Evolutionary conservation across 2,888 invertebrate species (phyloP).

Genomic region (Tachina lurida): DNA sequence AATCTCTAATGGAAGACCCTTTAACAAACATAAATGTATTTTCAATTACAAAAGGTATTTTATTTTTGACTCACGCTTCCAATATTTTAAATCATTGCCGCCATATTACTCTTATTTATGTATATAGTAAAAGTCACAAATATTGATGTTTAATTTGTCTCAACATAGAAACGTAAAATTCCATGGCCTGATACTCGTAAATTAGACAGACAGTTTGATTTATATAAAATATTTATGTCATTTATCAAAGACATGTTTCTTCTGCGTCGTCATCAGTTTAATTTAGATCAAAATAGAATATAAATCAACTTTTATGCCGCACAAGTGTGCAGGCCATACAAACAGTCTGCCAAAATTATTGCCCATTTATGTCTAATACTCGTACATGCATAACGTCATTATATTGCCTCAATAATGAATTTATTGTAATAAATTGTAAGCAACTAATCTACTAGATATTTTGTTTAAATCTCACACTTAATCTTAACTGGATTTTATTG

Average conservation of each 20-base stretch:
- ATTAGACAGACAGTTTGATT: constrained; percentile 1
- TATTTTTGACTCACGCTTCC: too few species aligned
- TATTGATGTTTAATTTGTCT: not conserved
- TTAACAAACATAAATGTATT: too few species aligned
- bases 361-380: not conserved
- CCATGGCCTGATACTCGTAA: constrained; percentile 4
- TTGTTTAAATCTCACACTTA: too few species aligned
- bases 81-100: not conserved
- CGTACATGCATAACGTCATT: constrained; percentile 16
- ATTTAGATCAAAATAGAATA: constrained; percentile 26
- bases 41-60: too few species aligned
- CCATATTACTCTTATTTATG: not conserved
- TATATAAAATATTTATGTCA: constrained; percentile 11
- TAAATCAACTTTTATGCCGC: not conserved
- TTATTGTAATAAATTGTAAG: not conserved
- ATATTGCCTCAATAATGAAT: not conserved
- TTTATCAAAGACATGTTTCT: constrained; percentile 4
- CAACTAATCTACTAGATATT: not conserved
- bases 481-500: too few species aligned
- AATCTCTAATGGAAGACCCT: too few species aligned
- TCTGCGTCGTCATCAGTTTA: constrained; percentile 12
- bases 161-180: not conserved
- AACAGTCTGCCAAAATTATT: constrained; percentile 28
- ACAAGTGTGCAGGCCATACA: constrained; percentile 1
- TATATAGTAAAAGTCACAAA: not conserved